Evolutionary conservation across 2,888 invertebrate species (phyloP), one percentile per base, ranked within the genome.

Genomic region (Meghimatium bilineatum): DNA sequence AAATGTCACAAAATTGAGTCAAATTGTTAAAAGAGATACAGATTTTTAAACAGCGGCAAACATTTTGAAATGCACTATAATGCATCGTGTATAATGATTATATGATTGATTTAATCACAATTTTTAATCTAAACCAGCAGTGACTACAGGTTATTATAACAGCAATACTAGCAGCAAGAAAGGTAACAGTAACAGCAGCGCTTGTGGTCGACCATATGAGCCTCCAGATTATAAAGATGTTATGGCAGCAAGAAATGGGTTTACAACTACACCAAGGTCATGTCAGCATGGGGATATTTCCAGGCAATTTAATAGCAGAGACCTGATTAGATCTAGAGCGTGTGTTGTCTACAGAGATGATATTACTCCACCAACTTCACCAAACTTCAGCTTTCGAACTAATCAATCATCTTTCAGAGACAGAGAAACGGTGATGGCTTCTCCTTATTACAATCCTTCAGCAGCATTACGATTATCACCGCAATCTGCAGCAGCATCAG

Each of bases 151-250:
- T 52, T 71, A 72, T 71, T 80, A 52, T 56, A 67, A 44, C 67
- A 69, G 79, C 79, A 66, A 17, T 12, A 29, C 14, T 29, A 38
- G 67, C 67, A 67, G 67, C 26, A 10, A 6, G 26, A 60, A 60
- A 52, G 49, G 63, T 38, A 75, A 44, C 36, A 76, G 49, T 44
- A 49, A 49, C 49, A 71, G 32, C 49, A 49, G 29, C 56, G 69
- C 71, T 75, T 38, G 77, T 38, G 56, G 63, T 20, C 63, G 29
- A 34, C 60, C 77, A 0, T 38, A 63, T 26, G 34, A 77, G 17
- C 83, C 83, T 36, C 83, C 83, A 36, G 77, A 69, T 56, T 83
- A 83, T 60, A 69, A 77, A 38, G 83, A 83, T n/a, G 83, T 83
- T 34, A 78, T 83, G 78, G 71, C 83, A 32, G 83, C 83, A n/a